Conservation (phyloP, 2,113 vertebrate genomes). For the Eublepharis macularius region DNA sequence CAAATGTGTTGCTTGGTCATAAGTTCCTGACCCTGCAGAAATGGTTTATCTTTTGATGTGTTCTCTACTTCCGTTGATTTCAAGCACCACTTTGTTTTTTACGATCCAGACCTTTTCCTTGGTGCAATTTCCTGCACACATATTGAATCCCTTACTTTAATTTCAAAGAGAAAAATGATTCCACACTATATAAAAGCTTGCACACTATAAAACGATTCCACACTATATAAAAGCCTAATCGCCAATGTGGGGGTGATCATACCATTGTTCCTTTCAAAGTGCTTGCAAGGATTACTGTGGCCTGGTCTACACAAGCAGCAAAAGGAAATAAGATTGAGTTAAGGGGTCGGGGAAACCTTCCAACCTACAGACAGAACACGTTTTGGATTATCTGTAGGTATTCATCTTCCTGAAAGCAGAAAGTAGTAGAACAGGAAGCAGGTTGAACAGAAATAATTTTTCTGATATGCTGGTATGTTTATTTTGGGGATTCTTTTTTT, state of each 20-base stretch:
- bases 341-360: not conserved
- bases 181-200: constrained; percentile 16
- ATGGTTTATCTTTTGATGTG: constrained; percentile 41
- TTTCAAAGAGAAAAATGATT: constrained; percentile 40
- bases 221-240: constrained; percentile 28
- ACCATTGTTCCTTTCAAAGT: not conserved
- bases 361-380: not conserved
- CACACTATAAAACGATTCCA: constrained; percentile 47
- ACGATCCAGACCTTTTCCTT: constrained; percentile 42
- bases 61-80: constrained; percentile 32
- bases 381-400: too few relatives aligned
- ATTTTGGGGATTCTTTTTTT: not conserved
- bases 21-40: constrained; percentile 62
- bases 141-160: constrained; percentile 55
- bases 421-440: not conserved
- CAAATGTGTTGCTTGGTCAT: constrained; percentile 44
- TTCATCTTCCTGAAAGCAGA: not conserved
- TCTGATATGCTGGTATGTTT: not conserved
- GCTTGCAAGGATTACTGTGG: not conserved
- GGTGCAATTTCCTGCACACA: constrained; percentile 42
- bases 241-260: not conserved
- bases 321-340: not conserved
- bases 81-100: constrained; percentile 48
- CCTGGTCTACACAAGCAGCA: too few relatives aligned
- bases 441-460: not conserved